A percentile compares a stretch with the other conserved stretches of the same genome.
Evolutionary conservation across 1,140 invertebrate genomes (phyloP).

Genomic region (Heliconius congener): DNA sequence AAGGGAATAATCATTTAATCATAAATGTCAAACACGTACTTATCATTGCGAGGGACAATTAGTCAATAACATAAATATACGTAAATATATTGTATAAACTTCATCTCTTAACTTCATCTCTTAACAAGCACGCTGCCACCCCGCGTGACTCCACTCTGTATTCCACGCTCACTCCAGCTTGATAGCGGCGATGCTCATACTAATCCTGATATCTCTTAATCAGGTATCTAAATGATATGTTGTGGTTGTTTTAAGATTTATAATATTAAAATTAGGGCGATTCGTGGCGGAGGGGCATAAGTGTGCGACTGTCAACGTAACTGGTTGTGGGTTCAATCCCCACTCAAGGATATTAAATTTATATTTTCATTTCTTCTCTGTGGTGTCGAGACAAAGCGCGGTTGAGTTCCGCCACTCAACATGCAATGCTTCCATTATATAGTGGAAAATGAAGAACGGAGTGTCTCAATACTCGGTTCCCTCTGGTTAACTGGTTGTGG

Average conservation of each 20-base stretch:
- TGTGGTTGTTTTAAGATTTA: not conserved
- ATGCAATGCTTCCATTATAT: no score
- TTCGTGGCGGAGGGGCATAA: no score
- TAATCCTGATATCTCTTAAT: not conserved
- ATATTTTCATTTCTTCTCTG: no score
- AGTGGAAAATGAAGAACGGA: no score
- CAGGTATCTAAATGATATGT: not conserved
- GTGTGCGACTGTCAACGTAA: no score
- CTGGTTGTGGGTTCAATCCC: no score
- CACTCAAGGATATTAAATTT: no score
- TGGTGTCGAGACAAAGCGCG: no score
- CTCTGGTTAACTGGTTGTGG: no score
- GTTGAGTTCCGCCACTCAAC: no score
- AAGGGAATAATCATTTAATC: not conserved
- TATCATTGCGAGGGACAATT: slow-evolving; percentile 1
- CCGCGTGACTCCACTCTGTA: not conserved
- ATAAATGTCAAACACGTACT: not conserved
- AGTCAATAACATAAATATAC: not conserved
- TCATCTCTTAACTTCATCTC: not conserved
- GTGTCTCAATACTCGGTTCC: no score
- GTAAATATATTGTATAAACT: not conserved
- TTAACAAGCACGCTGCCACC: not conserved
- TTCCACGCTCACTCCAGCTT: not conserved
- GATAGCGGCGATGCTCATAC: not conserved
- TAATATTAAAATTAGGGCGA: no score